phyloP scores from a whole-genome alignment of 2,888 invertebrate genomes.

The Trissoscelio sp. region DNA sequence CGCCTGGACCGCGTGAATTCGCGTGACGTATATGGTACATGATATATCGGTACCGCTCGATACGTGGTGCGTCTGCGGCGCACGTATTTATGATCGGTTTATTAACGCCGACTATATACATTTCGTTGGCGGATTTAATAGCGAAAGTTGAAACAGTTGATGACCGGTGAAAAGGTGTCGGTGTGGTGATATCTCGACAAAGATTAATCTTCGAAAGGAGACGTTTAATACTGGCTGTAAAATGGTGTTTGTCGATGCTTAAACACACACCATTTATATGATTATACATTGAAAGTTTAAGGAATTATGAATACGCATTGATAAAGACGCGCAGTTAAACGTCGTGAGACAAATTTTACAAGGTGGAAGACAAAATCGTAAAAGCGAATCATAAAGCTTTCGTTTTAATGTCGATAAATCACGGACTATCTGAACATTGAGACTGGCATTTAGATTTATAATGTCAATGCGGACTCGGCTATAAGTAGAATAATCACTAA shows the following conservation, averaged over 20 bases:
- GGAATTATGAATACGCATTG: not conserved
- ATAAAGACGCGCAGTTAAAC: not conserved
- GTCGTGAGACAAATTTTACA: constrained; percentile 11
- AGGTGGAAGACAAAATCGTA: not conserved
- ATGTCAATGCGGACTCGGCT: not conserved
- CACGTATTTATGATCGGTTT: not conserved
- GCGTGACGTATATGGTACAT: constrained; percentile 36
- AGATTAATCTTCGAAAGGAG: constrained; percentile 14
- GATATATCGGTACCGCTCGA: constrained; percentile 28
- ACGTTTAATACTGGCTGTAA: constrained; percentile 3
- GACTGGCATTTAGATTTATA: constrained; percentile 18
- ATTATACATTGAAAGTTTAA: not conserved
- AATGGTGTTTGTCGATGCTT: not conserved
- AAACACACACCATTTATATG: not conserved
- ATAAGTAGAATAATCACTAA: not conserved
- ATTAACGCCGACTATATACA: not conserved
- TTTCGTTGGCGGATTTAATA: constrained; percentile 9
- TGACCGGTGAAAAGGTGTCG: not conserved
- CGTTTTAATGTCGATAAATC: not conserved
- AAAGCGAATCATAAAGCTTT: not conserved
- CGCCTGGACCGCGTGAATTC: constrained; percentile 28
- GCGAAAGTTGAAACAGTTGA: constrained; percentile 29
- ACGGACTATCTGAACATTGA: not conserved
- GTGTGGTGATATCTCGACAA: not conserved
- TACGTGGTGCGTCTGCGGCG: not conserved